phyloP scores from a whole-genome alignment of 2,113 vertebrate species.

The Hemibagrus wyckioides region DNA sequence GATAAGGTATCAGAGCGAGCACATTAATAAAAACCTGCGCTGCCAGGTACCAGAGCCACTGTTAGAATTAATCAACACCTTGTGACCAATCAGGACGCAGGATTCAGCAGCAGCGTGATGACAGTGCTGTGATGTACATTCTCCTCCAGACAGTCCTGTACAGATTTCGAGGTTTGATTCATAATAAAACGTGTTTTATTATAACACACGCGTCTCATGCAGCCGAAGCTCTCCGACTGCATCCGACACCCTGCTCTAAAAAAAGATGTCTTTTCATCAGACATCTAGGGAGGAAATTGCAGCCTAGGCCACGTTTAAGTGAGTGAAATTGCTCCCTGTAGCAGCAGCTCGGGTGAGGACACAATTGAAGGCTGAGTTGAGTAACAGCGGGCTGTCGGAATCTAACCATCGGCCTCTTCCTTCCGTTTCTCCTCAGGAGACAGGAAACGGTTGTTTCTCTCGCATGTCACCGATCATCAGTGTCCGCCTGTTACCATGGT shows the following conservation, averaged over 20 bases:
- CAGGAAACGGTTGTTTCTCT: constrained; percentile 20
- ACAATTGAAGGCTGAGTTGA: not conserved
- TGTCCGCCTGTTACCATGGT: constrained; percentile 56
- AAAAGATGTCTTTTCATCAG: not conserved
- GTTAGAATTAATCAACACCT: not conserved
- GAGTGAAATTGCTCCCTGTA: not conserved
- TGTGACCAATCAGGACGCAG: not conserved
- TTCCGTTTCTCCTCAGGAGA: constrained; percentile 4
- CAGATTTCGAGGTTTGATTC: not conserved
- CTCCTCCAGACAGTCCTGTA: not conserved
- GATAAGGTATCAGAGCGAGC: not conserved
- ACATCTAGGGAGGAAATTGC: constrained; percentile 30
- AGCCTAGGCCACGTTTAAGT: not conserved
- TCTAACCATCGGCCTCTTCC: not conserved
- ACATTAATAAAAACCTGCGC: not conserved
- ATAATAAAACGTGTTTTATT: not conserved
- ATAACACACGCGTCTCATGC: not conserved
- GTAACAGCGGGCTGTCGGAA: not conserved
- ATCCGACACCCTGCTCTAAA: not conserved
- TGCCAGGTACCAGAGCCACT: not conserved
- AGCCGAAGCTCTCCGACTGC: constrained; percentile 2
- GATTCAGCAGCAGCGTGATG: not conserved
- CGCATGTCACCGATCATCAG: constrained; percentile 26
- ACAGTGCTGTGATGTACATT: not conserved
- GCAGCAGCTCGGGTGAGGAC: not conserved